These are phyloP conservation scores for Prietella phreatophila DNA, from an alignment of 2,113 vertebrate genomes.

Conservation along the genomic window DNA sequence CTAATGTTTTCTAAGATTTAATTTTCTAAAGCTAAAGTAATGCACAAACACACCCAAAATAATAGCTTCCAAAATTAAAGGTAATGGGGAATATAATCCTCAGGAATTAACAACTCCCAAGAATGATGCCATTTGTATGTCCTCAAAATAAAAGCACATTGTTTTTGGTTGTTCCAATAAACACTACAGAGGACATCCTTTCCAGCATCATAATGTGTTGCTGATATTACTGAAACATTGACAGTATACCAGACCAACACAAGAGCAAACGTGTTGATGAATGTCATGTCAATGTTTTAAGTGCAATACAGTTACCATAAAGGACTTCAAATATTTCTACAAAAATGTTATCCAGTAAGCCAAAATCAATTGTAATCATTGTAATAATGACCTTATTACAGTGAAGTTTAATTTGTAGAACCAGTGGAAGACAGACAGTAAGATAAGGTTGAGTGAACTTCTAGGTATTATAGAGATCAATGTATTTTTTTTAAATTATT, in stretches of 20 bases:
- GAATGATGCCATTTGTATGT: background rate
- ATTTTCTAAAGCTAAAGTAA: background rate
- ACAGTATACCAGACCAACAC: no score
- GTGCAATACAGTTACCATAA: background rate
- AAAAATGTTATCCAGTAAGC: background rate
- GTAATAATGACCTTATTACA: background rate
- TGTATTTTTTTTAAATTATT: background rate
- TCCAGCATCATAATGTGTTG: background rate
- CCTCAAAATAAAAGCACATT: background rate
- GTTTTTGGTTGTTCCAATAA: background rate
- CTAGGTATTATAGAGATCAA: background rate
- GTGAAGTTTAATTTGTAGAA: background rate
- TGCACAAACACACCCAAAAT: background rate
- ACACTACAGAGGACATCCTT: background rate
- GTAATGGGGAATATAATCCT: background rate
- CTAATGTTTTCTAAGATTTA: background rate
- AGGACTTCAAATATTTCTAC: background rate
- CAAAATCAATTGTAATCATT: background rate
- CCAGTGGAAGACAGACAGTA: background rate
- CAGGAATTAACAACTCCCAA: background rate
- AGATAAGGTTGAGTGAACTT: background rate
- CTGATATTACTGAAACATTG: no score
- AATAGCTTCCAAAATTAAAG: background rate
- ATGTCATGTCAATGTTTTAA: background rate
- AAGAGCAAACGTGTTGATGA: background rate